Conservation (phyloP, 1,140 invertebrate species). For the Caenorhabditis latens region DNA sequence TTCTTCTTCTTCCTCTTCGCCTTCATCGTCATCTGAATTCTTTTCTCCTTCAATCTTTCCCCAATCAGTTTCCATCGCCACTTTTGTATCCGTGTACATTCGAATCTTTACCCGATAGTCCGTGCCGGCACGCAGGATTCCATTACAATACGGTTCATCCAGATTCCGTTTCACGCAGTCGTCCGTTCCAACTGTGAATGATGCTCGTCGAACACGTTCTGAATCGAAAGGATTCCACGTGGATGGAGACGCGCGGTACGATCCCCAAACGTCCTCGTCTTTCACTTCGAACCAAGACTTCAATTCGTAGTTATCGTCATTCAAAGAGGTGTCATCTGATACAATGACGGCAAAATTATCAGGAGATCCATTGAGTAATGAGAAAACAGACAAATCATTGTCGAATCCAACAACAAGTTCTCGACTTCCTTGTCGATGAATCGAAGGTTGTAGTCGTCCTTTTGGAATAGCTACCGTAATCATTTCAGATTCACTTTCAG, state of each 20-base stretch:
- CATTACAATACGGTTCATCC: constrained; percentile 76
- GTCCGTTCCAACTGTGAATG: constrained; percentile 74
- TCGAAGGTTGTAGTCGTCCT: constrained; percentile 66
- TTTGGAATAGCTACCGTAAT: constrained; percentile 71
- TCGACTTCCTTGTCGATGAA: constrained; percentile 72
- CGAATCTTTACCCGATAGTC: constrained; percentile 75
- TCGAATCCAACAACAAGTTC: constrained; percentile 74
- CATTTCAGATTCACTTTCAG: constrained; percentile 75
- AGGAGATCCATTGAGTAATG: constrained; percentile 72
- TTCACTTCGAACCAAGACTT: constrained; percentile 75
- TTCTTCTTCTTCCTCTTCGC: constrained; percentile 66
- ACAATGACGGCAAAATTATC: constrained; percentile 76
- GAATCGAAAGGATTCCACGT: constrained; percentile 73
- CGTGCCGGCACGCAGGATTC: constrained; percentile 69
- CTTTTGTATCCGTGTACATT: constrained; percentile 72
- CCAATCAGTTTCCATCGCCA: constrained; percentile 77
- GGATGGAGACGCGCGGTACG: constrained; percentile 74
- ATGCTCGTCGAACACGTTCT: constrained; percentile 61
- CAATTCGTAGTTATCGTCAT: constrained; percentile 72
- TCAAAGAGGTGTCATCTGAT: constrained; percentile 68
- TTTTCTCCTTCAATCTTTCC: constrained; percentile 65
- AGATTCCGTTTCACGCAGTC: constrained; percentile 73
- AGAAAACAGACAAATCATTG: constrained; percentile 72
- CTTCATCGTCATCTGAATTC: constrained; percentile 56
- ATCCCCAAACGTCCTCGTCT: constrained; percentile 72